These are phyloP conservation scores for Xanthostigma xanthostigma DNA, from an alignment of 2,888 invertebrate genomes.

Conservation along the genomic window DNA sequence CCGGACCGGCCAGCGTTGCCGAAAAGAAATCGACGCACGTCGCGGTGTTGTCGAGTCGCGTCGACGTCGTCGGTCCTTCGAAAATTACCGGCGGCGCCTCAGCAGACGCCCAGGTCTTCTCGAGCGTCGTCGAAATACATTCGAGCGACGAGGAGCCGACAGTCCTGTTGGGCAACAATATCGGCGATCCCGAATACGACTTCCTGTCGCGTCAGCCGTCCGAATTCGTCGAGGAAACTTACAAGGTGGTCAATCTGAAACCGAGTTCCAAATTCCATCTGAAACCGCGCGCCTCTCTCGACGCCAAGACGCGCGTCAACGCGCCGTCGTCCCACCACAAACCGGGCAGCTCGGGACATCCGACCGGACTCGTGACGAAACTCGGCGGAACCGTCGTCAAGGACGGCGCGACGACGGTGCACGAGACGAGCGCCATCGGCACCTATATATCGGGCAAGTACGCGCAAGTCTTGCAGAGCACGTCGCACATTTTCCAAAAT, in stretches of 20 bases:
- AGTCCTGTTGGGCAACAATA: constrained; percentile 50
- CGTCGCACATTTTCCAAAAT: constrained; percentile 47
- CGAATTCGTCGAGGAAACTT: constrained; percentile 73
- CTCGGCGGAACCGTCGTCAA: constrained; percentile 71
- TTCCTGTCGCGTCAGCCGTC: constrained; percentile 72
- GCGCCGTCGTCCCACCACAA: constrained; percentile 30
- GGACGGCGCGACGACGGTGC: constrained; percentile 69
- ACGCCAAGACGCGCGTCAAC: constrained; percentile 27
- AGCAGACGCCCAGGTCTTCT: constrained; percentile 28
- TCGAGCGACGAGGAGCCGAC: constrained; percentile 37
- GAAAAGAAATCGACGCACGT: constrained; percentile 24
- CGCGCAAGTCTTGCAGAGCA: constrained; percentile 73
- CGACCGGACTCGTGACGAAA: constrained; percentile 68
- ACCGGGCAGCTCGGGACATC: constrained; percentile 47
- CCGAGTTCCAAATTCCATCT: constrained; percentile 44
- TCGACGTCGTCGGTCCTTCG: constrained; percentile 27
- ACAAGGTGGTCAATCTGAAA: constrained; percentile 64
- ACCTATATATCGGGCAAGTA: constrained; percentile 80
- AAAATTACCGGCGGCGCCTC: constrained; percentile 19
- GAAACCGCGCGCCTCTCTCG: constrained; percentile 32
- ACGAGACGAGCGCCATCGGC: constrained; percentile 80
- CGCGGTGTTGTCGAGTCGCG: constrained; percentile 25
- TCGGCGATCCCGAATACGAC: constrained; percentile 71
- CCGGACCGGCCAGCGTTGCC: constrained; percentile 32
- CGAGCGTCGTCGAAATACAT: constrained; percentile 39